These are phyloP conservation scores for Apostichopus californicus DNA, from an alignment of 35 echinoderm and acorn worm genomes.

Conservation along the genomic window DNA sequence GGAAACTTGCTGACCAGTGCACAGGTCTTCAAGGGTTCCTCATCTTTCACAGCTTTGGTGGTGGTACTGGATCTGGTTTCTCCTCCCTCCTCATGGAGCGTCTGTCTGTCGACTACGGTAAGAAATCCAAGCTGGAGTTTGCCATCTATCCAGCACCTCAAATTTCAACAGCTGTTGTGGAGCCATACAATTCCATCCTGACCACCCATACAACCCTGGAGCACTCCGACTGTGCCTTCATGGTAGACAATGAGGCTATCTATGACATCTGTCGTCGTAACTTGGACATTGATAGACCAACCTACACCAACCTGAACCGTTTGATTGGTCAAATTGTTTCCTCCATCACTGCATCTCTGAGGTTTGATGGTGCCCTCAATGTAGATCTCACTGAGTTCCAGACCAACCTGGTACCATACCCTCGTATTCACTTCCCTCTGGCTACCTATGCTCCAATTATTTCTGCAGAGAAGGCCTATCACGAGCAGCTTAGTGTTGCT, in stretches of 20 bases:
- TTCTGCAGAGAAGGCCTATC: no score
- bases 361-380: slow-evolving; percentile 27
- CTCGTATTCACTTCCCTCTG: no score
- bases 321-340: slow-evolving; percentile 89
- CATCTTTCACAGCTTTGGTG: no score
- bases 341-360: slow-evolving; percentile 80
- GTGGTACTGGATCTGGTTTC: slow-evolving; percentile 17
- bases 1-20: neutral
- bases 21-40: no score
- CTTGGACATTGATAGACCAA: slow-evolving; percentile 79
- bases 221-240: slow-evolving; percentile 88
- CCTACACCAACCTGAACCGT: slow-evolving; percentile 88
- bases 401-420: no score
- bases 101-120: neutral
- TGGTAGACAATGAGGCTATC: slow-evolving; percentile 93
- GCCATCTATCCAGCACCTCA: slow-evolving; percentile 84
- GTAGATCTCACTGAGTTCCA: no score
- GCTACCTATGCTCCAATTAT: no score
- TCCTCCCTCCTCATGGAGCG: slow-evolving; percentile 88
- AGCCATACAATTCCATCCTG: slow-evolving; percentile 88
- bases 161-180: slow-evolving; percentile 78
- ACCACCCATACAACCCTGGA: slow-evolving; percentile 84
- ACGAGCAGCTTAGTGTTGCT: no score
- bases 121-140: no score
- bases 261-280: slow-evolving; percentile 91